Base-by-base conservation (phyloP, 2,113 vertebrate genomes). In the Sander lucioperca region DNA sequence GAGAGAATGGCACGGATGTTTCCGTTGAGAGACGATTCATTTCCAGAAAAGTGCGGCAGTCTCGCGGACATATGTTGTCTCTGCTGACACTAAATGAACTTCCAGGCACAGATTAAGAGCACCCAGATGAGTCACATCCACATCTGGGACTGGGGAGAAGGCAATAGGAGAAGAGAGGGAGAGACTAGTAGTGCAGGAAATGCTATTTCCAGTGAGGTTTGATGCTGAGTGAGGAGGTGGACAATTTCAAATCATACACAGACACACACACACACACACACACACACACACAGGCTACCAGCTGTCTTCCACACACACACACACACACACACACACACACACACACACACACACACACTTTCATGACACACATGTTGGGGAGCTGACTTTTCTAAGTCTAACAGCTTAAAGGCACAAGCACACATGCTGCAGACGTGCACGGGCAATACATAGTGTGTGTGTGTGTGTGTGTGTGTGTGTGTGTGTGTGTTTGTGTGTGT, bases 61-160 rank as follows among this genome's bases (percentile, higher is more conserved):
- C 75, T 75, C 19, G 4, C 27, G 25, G 75, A 90, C 88, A 86
- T 74, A 36, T 80, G 89, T 76, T n/a, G n/a, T n/a, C n/a, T n/a
- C n/a, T n/a, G n/a, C n/a, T 82, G 87, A 89, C 87, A 81, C 59
- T 61, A 69, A 86, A 89, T 85, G 80, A 91, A 92, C 77, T 90
- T 77, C 67, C 68, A 82, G 79, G 69, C 27, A 53, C 61, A 12
- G 50, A 66, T 30, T 78, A 58, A 84, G 75, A 79, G 65, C 62
- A 65, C 62, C 82, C 80, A 39, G n/a, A 80, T 61, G 84, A 85
- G 50, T 65, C 80, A 43, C 69, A 71, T 83, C 67, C 71, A 76
- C 80, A 76, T 85, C 66, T 87, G 73, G 30, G 82, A 83, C 54
- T 47, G 73, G 59, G 69, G 43, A 67, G 73, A 54, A 70, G 69